Base-by-base conservation (phyloP, 2,888 invertebrate species). In the Hirtodrosophila duncani region DNA sequence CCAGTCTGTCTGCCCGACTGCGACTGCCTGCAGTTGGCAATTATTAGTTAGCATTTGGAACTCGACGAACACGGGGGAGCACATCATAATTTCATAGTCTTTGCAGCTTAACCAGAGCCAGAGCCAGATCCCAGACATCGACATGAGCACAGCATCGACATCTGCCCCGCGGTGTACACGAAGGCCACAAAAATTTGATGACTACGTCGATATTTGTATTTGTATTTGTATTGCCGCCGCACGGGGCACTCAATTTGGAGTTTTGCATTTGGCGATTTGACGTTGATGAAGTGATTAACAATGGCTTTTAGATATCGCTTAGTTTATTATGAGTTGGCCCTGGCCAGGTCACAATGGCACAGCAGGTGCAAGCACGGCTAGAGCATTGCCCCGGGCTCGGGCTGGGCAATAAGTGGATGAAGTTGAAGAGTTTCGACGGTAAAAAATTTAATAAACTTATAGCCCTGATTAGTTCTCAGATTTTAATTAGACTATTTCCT, bases 231-330 rank as follows among this genome's bases (percentile, higher is more conserved):
- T 72, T 53, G 33, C 29, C 43, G 24, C 26, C 41, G 41, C n/a
- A n/a, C n/a, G n/a, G 29, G 29, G 13, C 13, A 2, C 8, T 6
- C 8, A 5, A 58, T 48, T 58, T 51, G 61, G 16, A 23, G 17
- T 43, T 52, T 46, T 14, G 29, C 34, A 34, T 55, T 55, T 41
- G 26, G 27, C 37, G 13, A 60, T 62, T 49, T 33, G 80, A 72
- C 66, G 66, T 77, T 80, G 81, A 72, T 72, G 57, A 80, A 72
- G 72, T 62, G 78, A 80, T 77, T 72, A 72, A 65, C 58, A 62
- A 61, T 50, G 43, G 14, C 60, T 42, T 48, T 50, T 44, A 39
- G 59, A 60, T 63, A 72, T 43, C 67, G 57, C 60, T 72, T 77
- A 72, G 57, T 52, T 72, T 68, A 77, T 80, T 65, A 60, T 44